A percentile compares a stretch with the other conserved stretches of the same genome.
Conservation (phyloP, 2,113 vertebrate genomes). For the Barbus barbus region DNA sequence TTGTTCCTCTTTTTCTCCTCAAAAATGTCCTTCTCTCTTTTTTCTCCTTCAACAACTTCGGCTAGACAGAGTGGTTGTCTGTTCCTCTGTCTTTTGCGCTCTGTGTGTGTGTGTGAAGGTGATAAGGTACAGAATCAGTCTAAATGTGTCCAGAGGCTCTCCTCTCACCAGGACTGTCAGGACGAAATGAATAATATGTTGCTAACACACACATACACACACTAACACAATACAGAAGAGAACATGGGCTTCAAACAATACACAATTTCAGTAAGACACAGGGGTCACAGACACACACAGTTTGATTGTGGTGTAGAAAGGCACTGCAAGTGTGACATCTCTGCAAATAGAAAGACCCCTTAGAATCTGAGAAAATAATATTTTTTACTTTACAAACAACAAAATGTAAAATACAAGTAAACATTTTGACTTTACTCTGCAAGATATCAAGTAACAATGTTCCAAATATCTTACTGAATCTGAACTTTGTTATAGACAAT, state of each 20-base stretch:
- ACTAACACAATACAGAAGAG: not conserved
- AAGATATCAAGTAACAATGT: not conserved
- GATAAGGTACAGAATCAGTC: conserved; percentile 54
- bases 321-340: not conserved
- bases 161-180: conserved; percentile 40
- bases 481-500: not conserved
- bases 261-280: not conserved
- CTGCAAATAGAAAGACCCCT: not conserved
- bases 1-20: conserved; percentile 45
- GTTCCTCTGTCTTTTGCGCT: conserved; percentile 13
- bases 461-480: not conserved
- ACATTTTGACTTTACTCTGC: not conserved
- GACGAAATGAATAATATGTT: conserved; percentile 32
- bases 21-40: conserved; percentile 43
- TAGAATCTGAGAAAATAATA: not conserved
- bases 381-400: not conserved
- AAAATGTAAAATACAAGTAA: not conserved
- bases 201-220: conserved; percentile 10
- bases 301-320: not conserved
- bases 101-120: not conserved
- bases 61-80: conserved; percentile 47
- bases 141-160: conserved; percentile 46
- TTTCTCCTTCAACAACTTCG: conserved; percentile 53
- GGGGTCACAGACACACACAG: not conserved
- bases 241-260: not conserved